Base-by-base conservation (phyloP, 2,888 invertebrate genomes). In the Eurois occulta region DNA sequence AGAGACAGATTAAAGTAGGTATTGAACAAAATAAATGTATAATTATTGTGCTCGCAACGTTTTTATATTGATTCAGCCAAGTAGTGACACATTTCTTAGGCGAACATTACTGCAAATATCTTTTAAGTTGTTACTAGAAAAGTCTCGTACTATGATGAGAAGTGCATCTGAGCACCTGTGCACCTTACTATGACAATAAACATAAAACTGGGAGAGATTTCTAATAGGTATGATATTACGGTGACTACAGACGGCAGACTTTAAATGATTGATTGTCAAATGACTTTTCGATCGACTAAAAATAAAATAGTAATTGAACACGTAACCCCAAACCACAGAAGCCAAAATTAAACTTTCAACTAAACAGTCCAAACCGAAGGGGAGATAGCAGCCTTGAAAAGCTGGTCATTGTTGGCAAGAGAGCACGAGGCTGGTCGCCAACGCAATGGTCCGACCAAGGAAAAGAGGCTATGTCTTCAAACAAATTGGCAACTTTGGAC, bases 161-260 rank as follows among this genome's bases (percentile, higher is more conserved):
- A 73, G 13, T 48, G 75, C 75, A 48, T 11, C 46, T 28, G 18
- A 32, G 75, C 75, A 48, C 18, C 48, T 48, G 10, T n/a, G 60
- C 48, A 75, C 48, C 48, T 75, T 32, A 62, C 10, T 41, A 48
- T 41, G 5, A 8, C 38, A 38, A n/a, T 75, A 74, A 43, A 74
- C 32, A 21, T 74, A 62, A 35, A 75, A 43, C 55, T 43, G 32
- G n/a, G 16, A 3, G 74, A 73, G 21, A 32, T 72, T 73, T 72
- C 32, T 21, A 18, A 48, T 8, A 48, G 2, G 13, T 41, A 41
- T 6, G n/a, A 10, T 43, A 16, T 58, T 35, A 21, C 16, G 21
- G 21, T n/a, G 13, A 32, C 41, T 58, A n/a, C 18, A 10, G 18
- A 32, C 7, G 2, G 24, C 24, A 8, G 18, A 13, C 24, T 73